Evolutionary conservation across 2,113 vertebrate species (phyloP).

Genomic region (Gymnobelideus leadbeateri): DNA sequence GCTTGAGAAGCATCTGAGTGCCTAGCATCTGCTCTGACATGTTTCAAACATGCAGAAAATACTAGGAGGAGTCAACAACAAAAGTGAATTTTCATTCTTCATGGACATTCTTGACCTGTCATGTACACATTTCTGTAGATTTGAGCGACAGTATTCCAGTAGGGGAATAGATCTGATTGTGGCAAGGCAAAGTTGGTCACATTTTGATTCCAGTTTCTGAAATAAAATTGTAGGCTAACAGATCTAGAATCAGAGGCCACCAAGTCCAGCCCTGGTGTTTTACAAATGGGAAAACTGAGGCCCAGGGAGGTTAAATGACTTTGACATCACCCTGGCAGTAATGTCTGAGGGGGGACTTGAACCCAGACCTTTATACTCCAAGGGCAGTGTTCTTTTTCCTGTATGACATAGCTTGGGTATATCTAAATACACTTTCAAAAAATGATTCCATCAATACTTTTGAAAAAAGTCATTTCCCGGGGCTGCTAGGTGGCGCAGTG

Average conservation of each 20-base stretch:
- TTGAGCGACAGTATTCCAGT: neutral
- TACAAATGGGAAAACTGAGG: neutral
- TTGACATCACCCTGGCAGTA: neutral
- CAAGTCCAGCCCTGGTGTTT: neutral
- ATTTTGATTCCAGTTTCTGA: neutral
- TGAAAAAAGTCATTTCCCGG: neutral
- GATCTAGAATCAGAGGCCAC: neutral
- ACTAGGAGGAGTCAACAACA: neutral
- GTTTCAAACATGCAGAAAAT: conserved; percentile 1
- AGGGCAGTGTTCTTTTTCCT: neutral
- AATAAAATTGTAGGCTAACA: neutral
- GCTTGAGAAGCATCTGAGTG: neutral
- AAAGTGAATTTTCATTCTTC: neutral
- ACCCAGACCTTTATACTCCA: neutral
- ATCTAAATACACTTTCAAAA: neutral
- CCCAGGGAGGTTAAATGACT: neutral
- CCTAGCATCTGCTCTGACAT: neutral
- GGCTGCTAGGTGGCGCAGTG: too few species aligned
- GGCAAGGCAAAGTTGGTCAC: neutral
- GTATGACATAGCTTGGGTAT: neutral
- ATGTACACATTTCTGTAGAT: neutral
- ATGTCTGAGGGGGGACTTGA: neutral
- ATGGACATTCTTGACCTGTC: neutral
- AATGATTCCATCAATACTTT: neutral
- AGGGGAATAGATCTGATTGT: neutral